Conservation (phyloP, 2,888 invertebrate species). For the Pseudococcus jackbeardsleyi region DNA sequence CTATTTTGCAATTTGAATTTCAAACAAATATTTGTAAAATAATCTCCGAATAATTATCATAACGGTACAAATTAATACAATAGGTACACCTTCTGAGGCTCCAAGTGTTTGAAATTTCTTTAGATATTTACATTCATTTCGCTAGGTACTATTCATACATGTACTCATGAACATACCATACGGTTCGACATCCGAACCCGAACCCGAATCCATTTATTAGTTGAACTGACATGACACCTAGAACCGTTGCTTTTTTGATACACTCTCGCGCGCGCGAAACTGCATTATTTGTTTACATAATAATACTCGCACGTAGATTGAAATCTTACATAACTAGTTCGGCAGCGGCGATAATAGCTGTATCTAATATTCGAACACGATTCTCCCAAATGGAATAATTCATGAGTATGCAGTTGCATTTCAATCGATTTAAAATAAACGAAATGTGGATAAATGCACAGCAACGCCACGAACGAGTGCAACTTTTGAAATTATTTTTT, state of each 20-base stretch:
- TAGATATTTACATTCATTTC: background rate
- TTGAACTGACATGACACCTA: conserved; percentile 2
- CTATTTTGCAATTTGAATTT: background rate
- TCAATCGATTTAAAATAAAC: conserved; percentile 60
- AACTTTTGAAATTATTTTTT: conserved; percentile 41
- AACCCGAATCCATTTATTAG: conserved; percentile 13
- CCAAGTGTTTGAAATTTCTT: background rate
- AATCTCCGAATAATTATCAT: no score
- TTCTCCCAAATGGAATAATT: conserved; percentile 60
- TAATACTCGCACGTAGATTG: conserved; percentile 51
- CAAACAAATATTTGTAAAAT: background rate
- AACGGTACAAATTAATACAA: background rate
- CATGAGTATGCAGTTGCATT: conserved; percentile 63
- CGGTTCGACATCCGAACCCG: background rate
- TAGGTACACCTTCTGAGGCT: conserved; percentile 20
- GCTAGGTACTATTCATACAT: no score
- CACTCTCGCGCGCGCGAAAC: background rate
- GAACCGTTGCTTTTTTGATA: conserved; percentile 27
- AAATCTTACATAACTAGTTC: conserved; percentile 61
- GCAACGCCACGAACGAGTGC: conserved; percentile 17
- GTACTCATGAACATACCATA: background rate
- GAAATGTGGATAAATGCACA: conserved; percentile 20
- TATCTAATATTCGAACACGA: conserved; percentile 60
- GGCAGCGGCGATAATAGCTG: conserved; percentile 50
- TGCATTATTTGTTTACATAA: conserved; percentile 57